Percentiles rank a stretch among this genome's conserved stretches.
phyloP scores from a whole-genome alignment of 2,797 vertebrate genomes.

The Australoheros facetus region DNA sequence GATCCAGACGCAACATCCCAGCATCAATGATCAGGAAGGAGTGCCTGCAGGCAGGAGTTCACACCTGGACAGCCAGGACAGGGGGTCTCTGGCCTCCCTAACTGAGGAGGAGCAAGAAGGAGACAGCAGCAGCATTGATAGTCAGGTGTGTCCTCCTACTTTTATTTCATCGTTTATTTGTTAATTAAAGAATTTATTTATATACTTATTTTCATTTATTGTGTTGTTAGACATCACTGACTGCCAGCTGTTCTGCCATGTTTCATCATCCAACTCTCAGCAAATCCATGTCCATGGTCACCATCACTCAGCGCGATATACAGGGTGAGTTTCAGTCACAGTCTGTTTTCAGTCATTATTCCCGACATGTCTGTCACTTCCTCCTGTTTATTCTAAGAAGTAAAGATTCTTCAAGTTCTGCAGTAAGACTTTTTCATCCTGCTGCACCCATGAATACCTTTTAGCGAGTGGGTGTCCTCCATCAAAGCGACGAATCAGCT shows the following conservation, averaged over 20 bases:
- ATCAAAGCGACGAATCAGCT: constrained; percentile 83
- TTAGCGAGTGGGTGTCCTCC: constrained; percentile 79
- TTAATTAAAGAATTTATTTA: not conserved
- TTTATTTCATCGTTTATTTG: not conserved
- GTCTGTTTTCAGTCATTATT: not conserved
- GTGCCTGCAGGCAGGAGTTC: constrained; percentile 20
- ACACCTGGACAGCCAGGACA: constrained; percentile 74
- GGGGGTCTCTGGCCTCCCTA: constrained; percentile 86
- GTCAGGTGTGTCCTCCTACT: constrained; percentile 71
- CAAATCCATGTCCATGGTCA: constrained; percentile 89
- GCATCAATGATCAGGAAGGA: constrained; percentile 56
- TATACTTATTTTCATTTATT: not conserved
- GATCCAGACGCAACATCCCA: constrained; percentile 64
- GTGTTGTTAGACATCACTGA: constrained; percentile 52
- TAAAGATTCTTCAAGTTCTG: not conserved
- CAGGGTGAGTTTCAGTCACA: constrained; percentile 84
- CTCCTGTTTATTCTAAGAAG: not conserved
- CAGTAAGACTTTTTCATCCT: constrained; percentile 9
- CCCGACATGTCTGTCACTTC: not conserved
- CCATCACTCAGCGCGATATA: constrained; percentile 85
- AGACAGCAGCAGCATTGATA: constrained; percentile 64
- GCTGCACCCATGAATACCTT: constrained; percentile 17
- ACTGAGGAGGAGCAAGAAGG: constrained; percentile 87
- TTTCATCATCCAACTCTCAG: constrained; percentile 82
- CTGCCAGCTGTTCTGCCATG: constrained; percentile 76